A percentile compares a stretch with the other conserved stretches of the same genome.
Evolutionary conservation across 2,888 invertebrate genomes (phyloP).

Genomic region (Gymnosoma rotundatum): DNA sequence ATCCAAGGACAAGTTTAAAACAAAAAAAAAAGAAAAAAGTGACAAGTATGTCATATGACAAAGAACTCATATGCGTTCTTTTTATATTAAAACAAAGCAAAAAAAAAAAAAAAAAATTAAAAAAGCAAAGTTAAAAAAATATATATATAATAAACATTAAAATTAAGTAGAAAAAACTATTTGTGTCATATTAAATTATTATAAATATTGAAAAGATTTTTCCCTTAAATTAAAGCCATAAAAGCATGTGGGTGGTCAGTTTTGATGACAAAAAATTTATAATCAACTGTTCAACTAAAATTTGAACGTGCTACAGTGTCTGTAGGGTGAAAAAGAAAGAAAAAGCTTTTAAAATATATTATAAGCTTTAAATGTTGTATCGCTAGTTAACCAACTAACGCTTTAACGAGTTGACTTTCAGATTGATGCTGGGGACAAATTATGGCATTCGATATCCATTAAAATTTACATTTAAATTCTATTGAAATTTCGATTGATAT

Average conservation of each 20-base stretch:
- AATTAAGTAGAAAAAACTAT: slow-evolving; percentile 70
- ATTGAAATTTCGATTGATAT: too few species aligned
- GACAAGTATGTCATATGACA: slow-evolving; percentile 67
- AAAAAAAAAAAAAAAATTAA: slow-evolving; percentile 5
- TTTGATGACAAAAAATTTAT: slow-evolving; percentile 9
- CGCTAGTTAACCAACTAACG: too few species aligned
- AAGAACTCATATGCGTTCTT: neutral
- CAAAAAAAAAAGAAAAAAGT: slow-evolving; percentile 34
- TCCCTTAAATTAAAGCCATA: slow-evolving; percentile 10
- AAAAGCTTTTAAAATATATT: too few species aligned
- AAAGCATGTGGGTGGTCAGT: slow-evolving; percentile 62
- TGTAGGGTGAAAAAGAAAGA: too few species aligned
- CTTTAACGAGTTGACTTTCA: too few species aligned
- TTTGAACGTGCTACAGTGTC: too few species aligned
- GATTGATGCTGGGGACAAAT: too few species aligned
- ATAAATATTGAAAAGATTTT: slow-evolving; percentile 48
- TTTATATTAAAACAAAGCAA: slow-evolving; percentile 22
- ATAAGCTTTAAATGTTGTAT: too few species aligned
- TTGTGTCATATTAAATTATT: slow-evolving; percentile 71
- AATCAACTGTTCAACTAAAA: too few species aligned
- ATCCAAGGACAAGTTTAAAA: slow-evolving; percentile 66
- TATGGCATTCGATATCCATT: too few species aligned
- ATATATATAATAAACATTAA: slow-evolving; percentile 44
- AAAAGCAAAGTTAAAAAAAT: slow-evolving; percentile 41
- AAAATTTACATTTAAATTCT: too few species aligned